These are phyloP conservation scores for Enteromius fasciolatus DNA, from an alignment of 2,797 vertebrate genomes.

Conservation along the genomic window DNA sequence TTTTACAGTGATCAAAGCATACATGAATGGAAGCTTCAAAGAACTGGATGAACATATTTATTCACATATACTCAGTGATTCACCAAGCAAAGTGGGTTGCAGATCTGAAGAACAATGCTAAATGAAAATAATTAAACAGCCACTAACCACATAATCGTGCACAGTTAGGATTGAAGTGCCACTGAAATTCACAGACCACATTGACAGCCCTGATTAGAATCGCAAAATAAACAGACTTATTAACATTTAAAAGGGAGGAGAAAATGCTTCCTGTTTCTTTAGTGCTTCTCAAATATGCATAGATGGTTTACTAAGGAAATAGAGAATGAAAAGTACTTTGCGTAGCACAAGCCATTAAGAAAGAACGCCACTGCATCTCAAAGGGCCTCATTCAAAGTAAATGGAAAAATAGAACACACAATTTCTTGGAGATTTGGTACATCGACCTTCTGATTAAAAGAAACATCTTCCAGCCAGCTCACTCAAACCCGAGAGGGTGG, in stretches of 20 bases:
- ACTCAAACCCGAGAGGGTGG: background rate
- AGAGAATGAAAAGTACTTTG: slow-evolving; percentile 8
- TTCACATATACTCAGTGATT: background rate
- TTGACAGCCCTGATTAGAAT: slow-evolving; percentile 1
- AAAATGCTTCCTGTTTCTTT: background rate
- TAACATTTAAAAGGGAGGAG: background rate
- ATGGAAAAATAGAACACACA: background rate
- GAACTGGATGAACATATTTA: background rate
- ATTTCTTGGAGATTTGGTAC: slow-evolving; percentile 13
- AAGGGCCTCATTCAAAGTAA: slow-evolving; percentile 10
- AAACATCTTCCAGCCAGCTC: background rate
- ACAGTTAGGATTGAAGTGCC: slow-evolving; percentile 5
- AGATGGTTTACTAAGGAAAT: slow-evolving; percentile 3
- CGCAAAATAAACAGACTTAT: background rate
- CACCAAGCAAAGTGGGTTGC: background rate
- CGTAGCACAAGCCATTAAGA: background rate
- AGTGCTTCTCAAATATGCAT: slow-evolving; percentile 15
- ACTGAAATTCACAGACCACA: background rate
- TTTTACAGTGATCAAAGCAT: slow-evolving; percentile 4
- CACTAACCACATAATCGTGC: background rate
- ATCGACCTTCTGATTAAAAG: background rate
- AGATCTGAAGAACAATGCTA: background rate
- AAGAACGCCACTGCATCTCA: background rate
- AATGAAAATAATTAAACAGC: background rate
- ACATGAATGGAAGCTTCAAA: background rate